Conservation (phyloP, 2,113 vertebrate species). For the Tachysurus vachellii region DNA sequence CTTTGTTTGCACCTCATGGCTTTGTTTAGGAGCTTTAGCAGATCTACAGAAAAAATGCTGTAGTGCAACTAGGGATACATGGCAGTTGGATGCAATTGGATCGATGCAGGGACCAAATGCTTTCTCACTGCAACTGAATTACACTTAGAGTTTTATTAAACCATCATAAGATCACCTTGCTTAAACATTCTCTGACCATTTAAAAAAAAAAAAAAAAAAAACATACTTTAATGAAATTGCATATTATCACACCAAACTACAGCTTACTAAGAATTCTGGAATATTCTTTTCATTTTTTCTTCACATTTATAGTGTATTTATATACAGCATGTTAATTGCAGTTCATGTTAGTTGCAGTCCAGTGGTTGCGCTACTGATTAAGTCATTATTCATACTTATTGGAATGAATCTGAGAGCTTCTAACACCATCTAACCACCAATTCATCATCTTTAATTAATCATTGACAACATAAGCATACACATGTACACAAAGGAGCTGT, state of each 20-base stretch:
- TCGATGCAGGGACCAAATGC: too few relatives aligned
- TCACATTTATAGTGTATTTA: not conserved
- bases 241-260: not conserved
- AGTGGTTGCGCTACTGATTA: conserved; percentile 72
- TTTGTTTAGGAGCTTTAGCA: not conserved
- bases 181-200: not conserved
- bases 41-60: not conserved
- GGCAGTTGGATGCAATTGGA: not conserved
- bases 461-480: conserved; percentile 49
- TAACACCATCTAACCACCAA: conserved; percentile 59
- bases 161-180: not conserved
- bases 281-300: not conserved
- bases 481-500: not conserved
- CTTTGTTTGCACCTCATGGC: not conserved
- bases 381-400: conserved; percentile 73
- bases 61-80: not conserved
- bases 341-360: not conserved
- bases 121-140: not conserved
- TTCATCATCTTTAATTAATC: conserved; percentile 77
- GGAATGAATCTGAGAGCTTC: conserved; percentile 69
- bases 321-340: not conserved
- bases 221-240: not conserved
- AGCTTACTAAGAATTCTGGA: not conserved
- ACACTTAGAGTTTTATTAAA: not conserved
- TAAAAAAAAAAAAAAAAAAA: too few relatives aligned